Conservation (phyloP, 2,888 invertebrate genomes). For the Rotaria magnacalcarata region DNA sequence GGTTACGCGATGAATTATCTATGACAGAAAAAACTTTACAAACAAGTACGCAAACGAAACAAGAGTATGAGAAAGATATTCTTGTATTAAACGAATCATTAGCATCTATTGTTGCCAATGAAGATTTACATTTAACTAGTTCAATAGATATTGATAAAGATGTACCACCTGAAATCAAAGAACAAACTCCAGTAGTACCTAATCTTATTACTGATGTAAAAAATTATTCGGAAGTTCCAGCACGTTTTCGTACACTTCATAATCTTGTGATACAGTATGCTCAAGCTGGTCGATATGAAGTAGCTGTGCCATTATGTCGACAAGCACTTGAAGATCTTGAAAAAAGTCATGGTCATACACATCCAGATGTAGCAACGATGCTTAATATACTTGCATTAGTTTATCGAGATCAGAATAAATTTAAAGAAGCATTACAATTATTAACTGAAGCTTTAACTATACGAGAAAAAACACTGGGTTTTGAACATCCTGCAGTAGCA, state of each 20-base stretch:
- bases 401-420: conserved; percentile 91
- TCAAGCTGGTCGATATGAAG: conserved; percentile 64
- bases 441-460: conserved; percentile 94
- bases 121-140: conserved; percentile 62
- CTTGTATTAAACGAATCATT: neutral
- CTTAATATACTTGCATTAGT: conserved; percentile 95
- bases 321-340: conserved; percentile 97
- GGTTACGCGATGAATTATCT: conserved; percentile 86
- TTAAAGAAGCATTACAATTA: conserved; percentile 95
- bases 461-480: conserved; percentile 93
- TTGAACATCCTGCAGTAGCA: conserved; percentile 98
- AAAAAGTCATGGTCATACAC: conserved; percentile 95
- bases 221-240: conserved; percentile 18
- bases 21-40: conserved; percentile 5
- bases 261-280: conserved; percentile 99
- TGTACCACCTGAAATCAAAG: neutral
- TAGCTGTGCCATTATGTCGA: conserved; percentile 96
- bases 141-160: neutral
- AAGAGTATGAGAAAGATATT: conserved; percentile 5
- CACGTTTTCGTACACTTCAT: conserved; percentile 79
- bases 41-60: neutral
- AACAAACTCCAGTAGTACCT: too few relatives aligned
- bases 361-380: conserved; percentile 99
- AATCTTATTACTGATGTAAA: too few relatives aligned
- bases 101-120: neutral